Evolutionary conservation across 2,888 invertebrate genomes (phyloP).

Genomic region (Apodemia zela): DNA sequence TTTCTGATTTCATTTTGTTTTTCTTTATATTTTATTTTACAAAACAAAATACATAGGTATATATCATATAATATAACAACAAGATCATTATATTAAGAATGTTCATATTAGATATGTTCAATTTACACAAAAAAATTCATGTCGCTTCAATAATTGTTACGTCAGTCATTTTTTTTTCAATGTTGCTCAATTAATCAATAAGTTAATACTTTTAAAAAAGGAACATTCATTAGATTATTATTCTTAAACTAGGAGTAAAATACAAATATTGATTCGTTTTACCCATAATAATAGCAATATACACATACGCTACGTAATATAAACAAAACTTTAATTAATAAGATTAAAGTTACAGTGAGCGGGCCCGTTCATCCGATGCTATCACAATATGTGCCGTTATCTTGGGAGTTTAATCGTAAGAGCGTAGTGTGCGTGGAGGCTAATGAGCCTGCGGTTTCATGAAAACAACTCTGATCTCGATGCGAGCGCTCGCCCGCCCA

Average conservation of each 20-base stretch:
- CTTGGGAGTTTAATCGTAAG: conserved; percentile 60
- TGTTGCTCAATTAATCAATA: too few species aligned
- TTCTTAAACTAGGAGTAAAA: background rate
- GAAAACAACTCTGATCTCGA: conserved; percentile 64
- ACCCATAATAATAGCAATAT: background rate
- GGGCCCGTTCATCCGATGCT: conserved; percentile 45
- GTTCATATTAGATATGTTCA: too few species aligned
- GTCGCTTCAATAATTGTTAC: too few species aligned
- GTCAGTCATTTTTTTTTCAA: too few species aligned
- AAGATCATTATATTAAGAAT: too few species aligned
- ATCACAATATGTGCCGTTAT: conserved; percentile 62
- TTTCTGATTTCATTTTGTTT: too few species aligned
- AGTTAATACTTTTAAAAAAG: too few species aligned
- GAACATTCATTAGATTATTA: too few species aligned
- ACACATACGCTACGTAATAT: conserved; percentile 35
- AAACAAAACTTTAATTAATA: conserved; percentile 55
- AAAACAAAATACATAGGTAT: too few species aligned
- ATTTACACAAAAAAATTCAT: too few species aligned
- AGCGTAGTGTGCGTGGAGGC: conserved; percentile 67
- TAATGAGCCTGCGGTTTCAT: conserved; percentile 75
- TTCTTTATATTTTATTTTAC: too few species aligned
- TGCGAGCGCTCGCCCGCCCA: conserved; percentile 42
- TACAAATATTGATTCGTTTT: background rate
- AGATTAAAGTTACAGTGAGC: conserved; percentile 45
- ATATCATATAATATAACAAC: too few species aligned